phyloP scores from a whole-genome alignment of 2,888 invertebrate species.

The Elysia crispata region DNA sequence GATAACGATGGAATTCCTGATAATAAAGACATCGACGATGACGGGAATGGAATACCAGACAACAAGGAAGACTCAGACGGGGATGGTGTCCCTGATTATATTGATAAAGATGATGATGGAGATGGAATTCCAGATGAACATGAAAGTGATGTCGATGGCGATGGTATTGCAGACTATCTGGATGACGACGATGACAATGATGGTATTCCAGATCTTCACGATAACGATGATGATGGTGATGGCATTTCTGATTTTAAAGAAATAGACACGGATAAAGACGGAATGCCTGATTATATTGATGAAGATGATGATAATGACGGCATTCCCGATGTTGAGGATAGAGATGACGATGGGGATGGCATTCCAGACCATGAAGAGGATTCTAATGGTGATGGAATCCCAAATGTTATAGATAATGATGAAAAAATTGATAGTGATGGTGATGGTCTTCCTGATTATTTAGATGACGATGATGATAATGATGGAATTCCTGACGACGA shows the following conservation, averaged over 20 bases:
- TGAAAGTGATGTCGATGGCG: conserved; percentile 58
- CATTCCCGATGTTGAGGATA: conserved; percentile 60
- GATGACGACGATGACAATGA: conserved; percentile 68
- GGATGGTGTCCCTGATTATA: conserved; percentile 59
- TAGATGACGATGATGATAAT: conserved; percentile 64
- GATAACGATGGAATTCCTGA: conserved; percentile 68
- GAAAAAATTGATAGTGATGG: conserved; percentile 63
- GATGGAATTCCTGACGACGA: conserved; percentile 69
- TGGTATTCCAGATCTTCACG: conserved; percentile 69
- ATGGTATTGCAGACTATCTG: conserved; percentile 61
- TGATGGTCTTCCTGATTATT: conserved; percentile 63
- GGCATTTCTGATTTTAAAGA: conserved; percentile 57
- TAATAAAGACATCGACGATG: conserved; percentile 57
- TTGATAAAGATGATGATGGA: conserved; percentile 60
- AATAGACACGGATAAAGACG: conserved; percentile 71
- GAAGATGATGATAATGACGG: conserved; percentile 67
- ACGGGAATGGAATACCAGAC: conserved; percentile 68
- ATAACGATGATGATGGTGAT: conserved; percentile 63
- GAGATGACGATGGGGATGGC: conserved; percentile 69
- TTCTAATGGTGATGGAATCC: conserved; percentile 69
- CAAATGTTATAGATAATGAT: conserved; percentile 60
- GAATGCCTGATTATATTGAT: conserved; percentile 68
- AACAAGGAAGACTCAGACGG: conserved; percentile 49
- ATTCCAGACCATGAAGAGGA: conserved; percentile 65
- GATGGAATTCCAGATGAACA: conserved; percentile 62